Conservation (phyloP, 2,113 vertebrate species). For the Penelope pileata region DNA sequence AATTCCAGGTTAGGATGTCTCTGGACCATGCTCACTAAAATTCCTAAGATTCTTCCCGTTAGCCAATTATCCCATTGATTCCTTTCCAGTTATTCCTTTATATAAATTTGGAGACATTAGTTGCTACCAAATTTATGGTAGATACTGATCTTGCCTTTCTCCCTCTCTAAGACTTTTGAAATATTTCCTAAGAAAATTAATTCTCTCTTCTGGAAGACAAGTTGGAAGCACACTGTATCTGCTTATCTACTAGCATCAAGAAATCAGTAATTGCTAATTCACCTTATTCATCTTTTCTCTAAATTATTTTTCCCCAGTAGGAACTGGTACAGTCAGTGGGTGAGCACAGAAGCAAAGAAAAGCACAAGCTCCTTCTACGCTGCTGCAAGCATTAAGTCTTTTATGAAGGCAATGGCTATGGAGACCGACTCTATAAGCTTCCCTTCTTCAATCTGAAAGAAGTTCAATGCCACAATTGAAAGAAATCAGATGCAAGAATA, state of each 20-base stretch:
- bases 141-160: not conserved
- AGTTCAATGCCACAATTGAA: not conserved
- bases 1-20: not conserved
- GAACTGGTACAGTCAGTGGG: not conserved
- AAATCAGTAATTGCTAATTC: not conserved
- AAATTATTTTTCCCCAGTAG: not conserved
- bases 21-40: not conserved
- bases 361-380: not conserved
- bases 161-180: not conserved
- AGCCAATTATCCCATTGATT: not conserved
- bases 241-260: not conserved
- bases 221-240: not conserved
- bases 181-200: not conserved
- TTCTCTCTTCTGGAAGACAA: not conserved
- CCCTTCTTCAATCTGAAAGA: not conserved
- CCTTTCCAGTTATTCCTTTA: not conserved
- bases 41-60: not conserved
- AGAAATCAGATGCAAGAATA: not conserved
- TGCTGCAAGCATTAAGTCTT: not conserved
- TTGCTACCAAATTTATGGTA: not conserved
- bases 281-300: not conserved
- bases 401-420: not conserved
- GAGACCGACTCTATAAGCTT: not conserved
- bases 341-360: not conserved
- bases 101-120: not conserved